Evolutionary conservation across 1,140 invertebrate genomes (phyloP), one percentile per base, ranked within the genome.

Genomic region (Leptinotarsa undecemlineata): DNA sequence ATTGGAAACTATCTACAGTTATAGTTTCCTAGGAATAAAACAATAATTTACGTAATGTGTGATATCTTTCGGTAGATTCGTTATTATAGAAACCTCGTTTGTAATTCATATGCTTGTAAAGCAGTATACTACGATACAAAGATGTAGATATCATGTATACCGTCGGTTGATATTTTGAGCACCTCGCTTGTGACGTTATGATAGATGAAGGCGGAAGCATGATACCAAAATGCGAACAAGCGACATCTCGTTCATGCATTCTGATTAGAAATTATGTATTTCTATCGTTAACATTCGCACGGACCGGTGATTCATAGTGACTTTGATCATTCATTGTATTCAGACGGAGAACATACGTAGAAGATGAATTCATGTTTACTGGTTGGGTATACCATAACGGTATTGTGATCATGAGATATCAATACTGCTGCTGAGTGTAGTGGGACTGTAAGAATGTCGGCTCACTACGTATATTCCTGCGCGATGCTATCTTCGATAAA

Each of bases 401-500:
- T n/a, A 57, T 57, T 57, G 51, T 57, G 51, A 57, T 57, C 51
- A 57, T 57, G 51, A 57, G 51, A 57, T 57, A 57, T 57, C 51
- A 57, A 57, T 57, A 57, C 51, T 57, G n/a, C 17, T 57, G 51
- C 51, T 17, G 51, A 57, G 17, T 57, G 51, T 57, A 57, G 51
- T 57, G 51, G 51, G 51, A 57, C n/a, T 57, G 17, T 57, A 57
- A 57, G 51, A 57, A 57, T 57, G 51, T 57, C 51, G 51, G 51
- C 51, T 57, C 51, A 57, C 51, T 57, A 57, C 51, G 51, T 57
- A 14, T 57, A 57, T 57, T 57, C 51, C 17, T 14, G 51, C 17
- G 51, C 51, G 51, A 57, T 57, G 51, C 51, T 57, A 57, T 57
- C 51, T 57, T 57, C 51, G 51, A 57, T 57, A 57, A 57, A 57